Base-by-base conservation (phyloP, 2,888 invertebrate genomes). In the Xanthorhoe spadicearia region DNA sequence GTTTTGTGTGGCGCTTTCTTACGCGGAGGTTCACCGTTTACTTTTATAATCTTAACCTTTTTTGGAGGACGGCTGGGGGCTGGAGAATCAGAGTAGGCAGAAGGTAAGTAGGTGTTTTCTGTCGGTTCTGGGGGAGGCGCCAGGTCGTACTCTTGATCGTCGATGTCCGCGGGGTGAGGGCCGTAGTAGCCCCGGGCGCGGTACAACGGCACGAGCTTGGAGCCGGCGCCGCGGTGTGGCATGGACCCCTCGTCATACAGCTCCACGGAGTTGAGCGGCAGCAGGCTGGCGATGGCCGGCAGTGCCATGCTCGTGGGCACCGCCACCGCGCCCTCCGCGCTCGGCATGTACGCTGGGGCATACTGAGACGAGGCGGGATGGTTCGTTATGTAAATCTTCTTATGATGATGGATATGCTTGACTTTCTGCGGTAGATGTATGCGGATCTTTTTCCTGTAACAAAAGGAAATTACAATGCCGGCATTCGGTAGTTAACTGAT, bases 401-500 rank as follows among this genome's bases (percentile, higher is more conserved):
- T 93, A 73, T 93, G 93, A 76, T 93, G 93, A 79, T 93, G 93
- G 80, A 93, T 93, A 77, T 93, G 93, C 84, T 93, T 93, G 83
- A 93, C 93, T 80, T 92, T 92, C 86, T 93, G 93, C 79, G 93
- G 93, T 86, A 93, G 90, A 86, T 93, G 93, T 83, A 93, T 93
- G 83, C 93, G 93, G 82, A 93, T 93, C 85, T 93, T 93, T 87
- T 93, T 93, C 84, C 93, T 93, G 92, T 61, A 93, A 93, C 90
- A 92, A 92, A 76, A 84, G 70, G 66, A 61, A 83, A 75, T 81
- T 81, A 82, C 69, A 81, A 76, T 84, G 76, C 71, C 75, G 81
- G 75, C 81, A 81, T 83, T 82, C 77, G 75, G 72, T 75, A 71
- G 74, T 82, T 72, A 74, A 72, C 68, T 78, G 73, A 74, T 77